phyloP scores from a whole-genome alignment of 2,797 vertebrate species.

The Scyliorhinus canicula region DNA sequence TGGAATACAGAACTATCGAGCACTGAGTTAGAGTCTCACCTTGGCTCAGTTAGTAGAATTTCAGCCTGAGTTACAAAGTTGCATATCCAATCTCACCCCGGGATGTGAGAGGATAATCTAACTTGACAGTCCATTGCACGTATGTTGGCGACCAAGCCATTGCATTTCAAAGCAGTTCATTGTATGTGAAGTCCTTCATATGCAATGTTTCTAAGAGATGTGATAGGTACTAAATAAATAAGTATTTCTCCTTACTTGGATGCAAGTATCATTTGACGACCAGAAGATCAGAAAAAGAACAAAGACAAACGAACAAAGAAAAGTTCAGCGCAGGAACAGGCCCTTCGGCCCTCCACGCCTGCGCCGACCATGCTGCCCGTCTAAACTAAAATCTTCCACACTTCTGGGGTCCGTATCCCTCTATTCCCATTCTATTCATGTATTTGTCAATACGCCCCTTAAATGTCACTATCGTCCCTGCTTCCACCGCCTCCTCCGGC shows the following conservation, averaged over 20 bases:
- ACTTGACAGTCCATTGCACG: background rate
- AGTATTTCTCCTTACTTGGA: no score
- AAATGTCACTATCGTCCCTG: no score
- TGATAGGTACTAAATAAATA: background rate
- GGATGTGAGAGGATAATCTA: background rate
- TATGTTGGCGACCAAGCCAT: background rate
- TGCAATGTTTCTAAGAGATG: background rate
- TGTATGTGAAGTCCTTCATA: background rate
- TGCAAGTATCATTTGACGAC: background rate
- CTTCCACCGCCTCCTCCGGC: no score
- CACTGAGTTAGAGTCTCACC: background rate
- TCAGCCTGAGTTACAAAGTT: background rate
- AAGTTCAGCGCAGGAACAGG: no score
- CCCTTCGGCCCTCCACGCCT: no score
- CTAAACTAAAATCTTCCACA: no score
- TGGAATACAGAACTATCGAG: background rate
- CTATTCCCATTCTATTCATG: no score
- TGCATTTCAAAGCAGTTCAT: background rate
- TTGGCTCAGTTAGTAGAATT: background rate
- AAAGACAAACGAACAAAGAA: no score
- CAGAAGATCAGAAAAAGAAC: background rate
- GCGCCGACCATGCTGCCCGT: no score
- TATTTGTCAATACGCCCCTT: no score
- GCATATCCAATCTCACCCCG: background rate
- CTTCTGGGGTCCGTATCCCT: no score